These are phyloP conservation scores for Kryptolebias ocellatus DNA, from an alignment of 2,797 vertebrate genomes.

Conservation along the genomic window DNA sequence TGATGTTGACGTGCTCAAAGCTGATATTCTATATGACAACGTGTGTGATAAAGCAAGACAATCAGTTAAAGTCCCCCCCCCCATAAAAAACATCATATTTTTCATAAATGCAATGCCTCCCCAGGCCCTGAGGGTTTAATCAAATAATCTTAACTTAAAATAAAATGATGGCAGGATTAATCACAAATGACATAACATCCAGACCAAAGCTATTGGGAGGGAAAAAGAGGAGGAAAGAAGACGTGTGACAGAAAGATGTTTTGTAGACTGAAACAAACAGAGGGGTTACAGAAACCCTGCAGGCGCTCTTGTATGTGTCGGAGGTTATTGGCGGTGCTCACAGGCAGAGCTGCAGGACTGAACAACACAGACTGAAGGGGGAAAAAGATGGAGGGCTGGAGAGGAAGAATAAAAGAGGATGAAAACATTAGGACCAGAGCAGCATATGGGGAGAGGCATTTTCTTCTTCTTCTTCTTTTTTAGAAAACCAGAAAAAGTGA, in stretches of 20 bases:
- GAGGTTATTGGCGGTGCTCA: constrained; percentile 45
- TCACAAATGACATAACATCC: constrained; percentile 35
- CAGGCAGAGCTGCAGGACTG: constrained; percentile 26
- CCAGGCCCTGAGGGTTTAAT: constrained; percentile 36
- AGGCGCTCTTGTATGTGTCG: constrained; percentile 41
- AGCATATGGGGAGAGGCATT: not conserved
- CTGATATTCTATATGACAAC: constrained; percentile 22
- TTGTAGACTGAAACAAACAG: constrained; percentile 10
- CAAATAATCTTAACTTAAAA: constrained; percentile 49
- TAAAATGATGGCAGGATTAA: constrained; percentile 39
- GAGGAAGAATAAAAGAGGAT: constrained; percentile 10
- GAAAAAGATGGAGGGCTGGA: constrained; percentile 2
- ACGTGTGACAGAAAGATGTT: not conserved
- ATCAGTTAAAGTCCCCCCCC: too few species aligned
- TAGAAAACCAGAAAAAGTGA: constrained; percentile 8
- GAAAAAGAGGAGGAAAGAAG: not conserved
- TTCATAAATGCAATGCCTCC: not conserved
- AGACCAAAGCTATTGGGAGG: constrained; percentile 32
- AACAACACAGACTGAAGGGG: constrained; percentile 14
- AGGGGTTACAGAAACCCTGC: constrained; percentile 28
- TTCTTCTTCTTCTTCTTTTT: too few species aligned
- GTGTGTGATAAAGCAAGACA: not conserved
- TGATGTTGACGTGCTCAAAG: constrained; percentile 41
- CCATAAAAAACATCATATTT: not conserved
- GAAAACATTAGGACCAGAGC: constrained; percentile 1